A percentile compares a stretch with the other conserved stretches of the same genome.
Evolutionary conservation across 2,797 vertebrate species (phyloP).

Genomic region (Anguilla anguilla): DNA sequence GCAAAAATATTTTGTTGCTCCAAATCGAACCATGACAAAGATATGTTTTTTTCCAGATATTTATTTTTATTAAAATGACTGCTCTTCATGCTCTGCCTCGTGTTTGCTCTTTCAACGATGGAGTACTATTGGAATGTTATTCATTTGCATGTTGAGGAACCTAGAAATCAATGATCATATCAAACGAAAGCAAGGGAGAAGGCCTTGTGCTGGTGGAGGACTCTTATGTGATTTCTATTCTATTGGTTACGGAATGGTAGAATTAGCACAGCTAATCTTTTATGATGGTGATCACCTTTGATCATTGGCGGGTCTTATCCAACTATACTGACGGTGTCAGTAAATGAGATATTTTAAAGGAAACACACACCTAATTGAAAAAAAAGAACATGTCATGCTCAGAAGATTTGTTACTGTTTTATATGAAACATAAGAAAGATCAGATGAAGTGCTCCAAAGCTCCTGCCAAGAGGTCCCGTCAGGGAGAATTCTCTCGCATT

Average conservation of each 20-base stretch:
- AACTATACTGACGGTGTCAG: background rate
- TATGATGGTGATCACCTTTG: background rate
- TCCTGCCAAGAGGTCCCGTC: constrained; percentile 41
- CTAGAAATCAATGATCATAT: background rate
- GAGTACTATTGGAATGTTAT: background rate
- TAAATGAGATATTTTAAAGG: background rate
- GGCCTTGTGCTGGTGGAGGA: background rate
- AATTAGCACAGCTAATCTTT: background rate
- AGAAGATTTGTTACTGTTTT: constrained; percentile 32
- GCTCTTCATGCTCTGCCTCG: background rate
- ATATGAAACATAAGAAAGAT: constrained; percentile 47
- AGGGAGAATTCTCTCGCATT: constrained; percentile 45
- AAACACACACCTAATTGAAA: background rate
- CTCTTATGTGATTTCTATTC: background rate
- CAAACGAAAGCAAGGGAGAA: background rate
- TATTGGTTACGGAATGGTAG: background rate
- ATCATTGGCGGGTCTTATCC: background rate
- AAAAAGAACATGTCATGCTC: background rate
- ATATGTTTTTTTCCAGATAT: background rate
- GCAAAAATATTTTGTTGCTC: too few species aligned
- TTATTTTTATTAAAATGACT: background rate
- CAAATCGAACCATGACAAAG: too few species aligned
- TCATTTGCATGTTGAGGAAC: background rate
- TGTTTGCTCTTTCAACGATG: background rate
- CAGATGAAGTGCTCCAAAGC: constrained; percentile 26